A percentile compares a stretch with the other conserved stretches of the same genome.
Conservation (phyloP, 30 jellyfish, hydroid and myxozoan genomes). For the Hydractinia echinata region DNA sequence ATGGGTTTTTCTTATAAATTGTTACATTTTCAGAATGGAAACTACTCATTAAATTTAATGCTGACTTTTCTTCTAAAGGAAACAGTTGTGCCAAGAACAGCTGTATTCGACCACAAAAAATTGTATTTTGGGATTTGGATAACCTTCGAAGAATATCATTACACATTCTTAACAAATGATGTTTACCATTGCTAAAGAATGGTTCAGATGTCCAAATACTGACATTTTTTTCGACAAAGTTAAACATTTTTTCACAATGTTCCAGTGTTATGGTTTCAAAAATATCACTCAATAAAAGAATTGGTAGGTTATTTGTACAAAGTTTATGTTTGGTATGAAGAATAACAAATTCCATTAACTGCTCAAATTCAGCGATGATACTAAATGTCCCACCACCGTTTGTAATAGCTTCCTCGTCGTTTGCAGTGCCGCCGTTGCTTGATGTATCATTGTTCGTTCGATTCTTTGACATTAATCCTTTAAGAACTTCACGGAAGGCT, state of each 20-base stretch:
- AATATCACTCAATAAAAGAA: conserved; percentile 57
- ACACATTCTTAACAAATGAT: conserved; percentile 89
- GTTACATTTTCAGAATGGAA: conserved; percentile 80
- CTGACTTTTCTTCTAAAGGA: conserved; percentile 95
- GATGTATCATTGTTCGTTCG: not conserved
- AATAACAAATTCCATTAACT: conserved; percentile 52
- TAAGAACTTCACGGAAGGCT: conserved; percentile 69
- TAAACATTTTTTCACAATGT: conserved; percentile 69
- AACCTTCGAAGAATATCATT: conserved; percentile 81
- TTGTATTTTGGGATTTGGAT: conserved; percentile 78
- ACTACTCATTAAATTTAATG: conserved; percentile 85
- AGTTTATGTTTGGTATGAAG: conserved; percentile 46
- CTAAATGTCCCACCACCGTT: not conserved
- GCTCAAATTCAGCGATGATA: not conserved
- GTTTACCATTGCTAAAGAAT: conserved; percentile 69
- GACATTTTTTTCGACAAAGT: conserved; percentile 73
- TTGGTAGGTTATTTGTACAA: conserved; percentile 80
- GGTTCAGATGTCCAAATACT: conserved; percentile 67
- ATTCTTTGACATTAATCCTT: not conserved
- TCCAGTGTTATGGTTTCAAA: conserved; percentile 64
- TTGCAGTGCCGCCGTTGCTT: not conserved
- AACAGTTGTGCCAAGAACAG: conserved; percentile 85
- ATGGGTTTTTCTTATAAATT: conserved; percentile 42
- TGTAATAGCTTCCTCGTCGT: not conserved
- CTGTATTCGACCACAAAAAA: conserved; percentile 90